Evolutionary conservation across 2,113 vertebrate genomes (phyloP).

Genomic region (Hemicordylus capensis): DNA sequence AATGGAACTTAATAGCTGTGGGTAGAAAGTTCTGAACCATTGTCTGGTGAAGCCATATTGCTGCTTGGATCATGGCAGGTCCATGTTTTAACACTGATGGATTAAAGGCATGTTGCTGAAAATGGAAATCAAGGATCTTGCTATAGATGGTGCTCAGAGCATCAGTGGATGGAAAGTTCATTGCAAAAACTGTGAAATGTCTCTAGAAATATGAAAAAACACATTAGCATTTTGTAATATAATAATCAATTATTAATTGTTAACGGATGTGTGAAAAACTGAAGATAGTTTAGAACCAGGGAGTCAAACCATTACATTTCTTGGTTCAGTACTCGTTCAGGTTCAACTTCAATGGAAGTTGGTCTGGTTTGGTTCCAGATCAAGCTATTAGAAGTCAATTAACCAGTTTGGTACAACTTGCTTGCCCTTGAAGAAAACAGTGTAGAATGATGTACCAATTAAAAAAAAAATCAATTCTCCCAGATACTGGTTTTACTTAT

Average conservation of each 20-base stretch:
- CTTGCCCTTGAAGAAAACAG: no score
- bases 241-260: background rate
- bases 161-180: conserved; percentile 78
- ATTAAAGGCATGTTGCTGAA: conserved; percentile 75
- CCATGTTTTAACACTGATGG: conserved; percentile 62
- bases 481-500: no score
- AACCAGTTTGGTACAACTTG: no score
- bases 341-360: no score
- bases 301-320: no score
- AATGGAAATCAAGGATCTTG: conserved; percentile 76
- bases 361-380: no score
- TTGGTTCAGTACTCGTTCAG: no score
- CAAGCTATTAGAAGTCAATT: no score
- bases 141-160: conserved; percentile 78
- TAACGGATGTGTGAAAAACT: background rate
- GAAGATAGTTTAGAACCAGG: no score
- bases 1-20: conserved; percentile 82
- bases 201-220: conserved; percentile 70
- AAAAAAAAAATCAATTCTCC: no score
- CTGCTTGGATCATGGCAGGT: conserved; percentile 71
- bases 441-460: no score
- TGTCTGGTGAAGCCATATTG: conserved; percentile 74
- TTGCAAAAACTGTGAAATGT: conserved; percentile 83
- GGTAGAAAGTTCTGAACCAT: conserved; percentile 78
- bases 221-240: background rate